Evolutionary conservation across 30 jellyfish, hydroid and myxozoan species (phyloP).

Genomic region (Aurelia aurita complex sp. Pacific): DNA sequence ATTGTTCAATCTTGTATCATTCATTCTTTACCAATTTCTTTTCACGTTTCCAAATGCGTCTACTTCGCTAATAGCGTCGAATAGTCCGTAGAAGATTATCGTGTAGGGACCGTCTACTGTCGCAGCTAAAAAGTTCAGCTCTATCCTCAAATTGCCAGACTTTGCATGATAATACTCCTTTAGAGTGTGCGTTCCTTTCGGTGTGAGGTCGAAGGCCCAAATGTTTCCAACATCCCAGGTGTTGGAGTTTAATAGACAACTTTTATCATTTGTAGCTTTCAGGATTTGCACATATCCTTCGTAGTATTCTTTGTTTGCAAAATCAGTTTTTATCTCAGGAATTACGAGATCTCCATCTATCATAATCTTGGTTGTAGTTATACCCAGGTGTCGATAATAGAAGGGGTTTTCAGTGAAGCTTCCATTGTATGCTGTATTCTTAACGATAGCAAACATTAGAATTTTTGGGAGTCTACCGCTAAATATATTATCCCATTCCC

Average conservation of each 20-base stretch:
- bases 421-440: constrained; percentile 1
- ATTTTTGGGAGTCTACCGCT: background rate
- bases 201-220: background rate
- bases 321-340: too few relatives aligned
- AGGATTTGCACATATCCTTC: background rate
- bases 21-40: background rate
- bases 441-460: background rate
- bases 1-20: background rate
- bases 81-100: background rate
- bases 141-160: constrained; percentile 3
- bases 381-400: too few relatives aligned
- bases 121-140: background rate
- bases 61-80: background rate
- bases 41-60: background rate
- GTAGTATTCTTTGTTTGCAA: background rate
- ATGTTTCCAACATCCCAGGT: background rate
- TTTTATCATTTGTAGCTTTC: background rate
- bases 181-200: background rate
- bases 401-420: background rate
- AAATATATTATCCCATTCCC: background rate
- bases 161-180: background rate
- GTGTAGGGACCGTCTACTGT: background rate
- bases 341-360: too few relatives aligned
- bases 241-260: constrained; percentile 3
- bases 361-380: too few relatives aligned